Evolutionary conservation across 2,888 invertebrate genomes (phyloP), one percentile per base, ranked within the genome.

Genomic region (Serrognathus titanus): DNA sequence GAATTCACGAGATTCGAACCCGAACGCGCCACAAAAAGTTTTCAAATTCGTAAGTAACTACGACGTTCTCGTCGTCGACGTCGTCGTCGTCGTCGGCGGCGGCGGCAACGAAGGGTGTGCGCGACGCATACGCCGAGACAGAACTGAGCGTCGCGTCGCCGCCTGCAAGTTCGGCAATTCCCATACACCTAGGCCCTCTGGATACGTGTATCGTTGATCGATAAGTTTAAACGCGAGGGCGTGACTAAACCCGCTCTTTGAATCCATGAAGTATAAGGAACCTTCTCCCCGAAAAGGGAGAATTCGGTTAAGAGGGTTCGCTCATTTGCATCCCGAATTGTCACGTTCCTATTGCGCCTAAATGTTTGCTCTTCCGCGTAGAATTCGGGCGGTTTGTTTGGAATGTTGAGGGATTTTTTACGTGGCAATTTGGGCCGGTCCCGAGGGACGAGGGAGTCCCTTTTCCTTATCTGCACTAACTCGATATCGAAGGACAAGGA

Each of bases 111-210:
- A 13, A 11, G 36, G 51, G 40, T 47, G 51, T 51, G 45, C 59
- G 57, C 60, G 54, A 55, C 58, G 55, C 49, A 51, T 59, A 38
- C 46, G 57, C 54, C 51, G 52, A 54, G 47, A 51, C 47, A 48
- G 36, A 37, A 60, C 58, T 58, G 53, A 54, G 55, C 58, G 59
- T 51, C 55, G 51, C 46, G 38, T 11, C 45, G 55, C 55, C 58
- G 57, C 60, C 62, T 62, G 56, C 58, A 54, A 53, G 58, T 60
- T 60, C 58, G 53, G 60, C 58, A 57, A 57, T 57, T 59, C 57
- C 56, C 52, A 57, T 57, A 53, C 59, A 57, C 59, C 56, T 48
- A 46, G 53, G 50, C 51, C 38, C 49, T 53, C 58, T 57, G 47
- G 53, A 57, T 59, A 57, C 40, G 48, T 48, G 53, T 41, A 53